Evolutionary conservation across 2,888 invertebrate species (phyloP), one percentile per base, ranked within the genome.

Genomic region (Biston betularia): DNA sequence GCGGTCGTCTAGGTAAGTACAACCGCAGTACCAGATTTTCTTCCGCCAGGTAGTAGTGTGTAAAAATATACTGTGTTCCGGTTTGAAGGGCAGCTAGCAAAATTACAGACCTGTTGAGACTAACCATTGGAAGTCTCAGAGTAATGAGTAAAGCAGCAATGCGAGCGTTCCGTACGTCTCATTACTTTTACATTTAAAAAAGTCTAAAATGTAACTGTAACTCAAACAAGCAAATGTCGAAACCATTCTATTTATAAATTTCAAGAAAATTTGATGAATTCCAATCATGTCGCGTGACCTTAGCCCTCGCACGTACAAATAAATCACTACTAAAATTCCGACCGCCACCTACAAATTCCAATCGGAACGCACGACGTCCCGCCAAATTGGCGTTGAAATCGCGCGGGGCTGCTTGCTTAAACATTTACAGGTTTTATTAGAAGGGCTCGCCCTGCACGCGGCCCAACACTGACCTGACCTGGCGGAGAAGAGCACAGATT

Each of bases 401-500:
- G 69, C 58, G 67, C 71, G 73, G 69, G 69, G 72, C 75, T 71
- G 53, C 57, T 57, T 44, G 57, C 66, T 84, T 72, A 83, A 84
- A 83, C 79, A 84, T 84, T 85, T 73, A 83, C 78, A 75, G 77
- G 77, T 80, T 80, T 81, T 82, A 79, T 82, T 75, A 68, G 65
- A 63, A 77, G 76, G 73, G 73, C 68, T 75, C 76, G 64, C 74
- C 77, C 72, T 87, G 85, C 69, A 84, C 87, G 79, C 80, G 71
- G 74, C 89, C 80, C 80, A 75, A 82, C 75, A 72, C 78, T 89
- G 91, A 89, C 90, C 93, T 92, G 93, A 93, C 93, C 93, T 89
- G 89, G 84, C 86, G 82, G 83, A 84, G 85, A 87, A 78, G 81
- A 79, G 88, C 92, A 89, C 89, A 92, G 93, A 93, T 93, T 93